Evolutionary conservation across 2,797 vertebrate species (phyloP).

Genomic region (Tarsius wallacei): DNA sequence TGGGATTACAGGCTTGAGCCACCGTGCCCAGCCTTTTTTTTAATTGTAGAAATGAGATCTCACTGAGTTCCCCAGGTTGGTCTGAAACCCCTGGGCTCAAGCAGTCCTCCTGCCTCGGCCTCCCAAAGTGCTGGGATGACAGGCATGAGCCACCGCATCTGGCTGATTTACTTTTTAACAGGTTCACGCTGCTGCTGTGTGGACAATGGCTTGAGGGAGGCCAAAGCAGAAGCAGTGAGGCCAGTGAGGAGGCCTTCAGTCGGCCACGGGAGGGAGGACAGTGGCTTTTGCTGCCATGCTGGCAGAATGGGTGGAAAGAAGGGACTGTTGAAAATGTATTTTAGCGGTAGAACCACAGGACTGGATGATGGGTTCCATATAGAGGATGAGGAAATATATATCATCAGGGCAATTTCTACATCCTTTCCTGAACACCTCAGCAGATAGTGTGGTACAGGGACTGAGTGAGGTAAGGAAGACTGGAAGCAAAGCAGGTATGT

Average conservation of each 20-base stretch:
- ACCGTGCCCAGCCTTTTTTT: too few relatives aligned
- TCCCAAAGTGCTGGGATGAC: too few relatives aligned
- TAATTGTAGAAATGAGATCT: too few relatives aligned
- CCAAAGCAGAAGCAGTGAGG: not conserved
- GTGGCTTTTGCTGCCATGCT: not conserved
- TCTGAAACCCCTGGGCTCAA: too few relatives aligned
- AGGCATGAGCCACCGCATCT: too few relatives aligned
- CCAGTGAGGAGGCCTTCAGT: not conserved
- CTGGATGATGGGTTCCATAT: not conserved
- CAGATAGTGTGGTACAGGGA: not conserved
- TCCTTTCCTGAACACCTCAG: not conserved
- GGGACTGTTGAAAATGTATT: not conserved
- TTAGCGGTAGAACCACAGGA: not conserved
- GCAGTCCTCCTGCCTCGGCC: too few relatives aligned
- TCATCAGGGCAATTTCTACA: not conserved
- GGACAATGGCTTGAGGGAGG: not conserved
- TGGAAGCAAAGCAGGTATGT: too few relatives aligned
- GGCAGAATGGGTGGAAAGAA: not conserved
- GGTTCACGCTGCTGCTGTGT: not conserved
- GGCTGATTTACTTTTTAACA: not conserved
- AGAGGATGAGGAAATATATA: not conserved
- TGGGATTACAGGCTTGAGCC: too few relatives aligned
- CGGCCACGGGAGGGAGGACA: not conserved
- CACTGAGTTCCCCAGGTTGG: too few relatives aligned
- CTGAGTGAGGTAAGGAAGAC: not conserved